Evolutionary conservation across 2,888 invertebrate species (phyloP), one percentile per base, ranked within the genome.

Genomic region (Mimachlamys varia): DNA sequence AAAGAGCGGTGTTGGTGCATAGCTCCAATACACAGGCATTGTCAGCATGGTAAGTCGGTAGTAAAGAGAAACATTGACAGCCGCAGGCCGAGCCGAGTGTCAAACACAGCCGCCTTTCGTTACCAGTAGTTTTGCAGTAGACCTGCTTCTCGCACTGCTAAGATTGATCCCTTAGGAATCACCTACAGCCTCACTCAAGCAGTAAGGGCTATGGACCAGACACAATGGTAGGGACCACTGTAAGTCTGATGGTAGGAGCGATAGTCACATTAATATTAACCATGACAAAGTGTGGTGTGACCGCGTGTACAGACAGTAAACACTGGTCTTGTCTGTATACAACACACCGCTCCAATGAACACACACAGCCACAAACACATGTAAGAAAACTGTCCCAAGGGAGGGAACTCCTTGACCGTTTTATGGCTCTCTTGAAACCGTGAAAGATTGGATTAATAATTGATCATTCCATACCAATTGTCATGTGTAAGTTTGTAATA

Each of bases 401-500:
- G 76, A 33, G 76, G 13, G 2, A 27, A 76, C 76, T 76, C 76
- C 76, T 33, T 33, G 27, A 33, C 58, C 76, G 33, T 76, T 7
- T 76, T 76, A 76, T 3, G 33, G 27, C 76, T 76, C 27, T 76
- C 76, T 27, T 76, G 5, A 76, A 33, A 27, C 19, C 33, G 33
- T 33, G 76, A 76, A 58, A 58, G 76, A 33, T 33, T 33, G 22
- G 12, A 76, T 76, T 76, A 76, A 76, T 76, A 76, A 33, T 76
- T 76, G 33, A 76, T 27, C 33, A 76, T 33, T 17, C 27, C 27
- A 7, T 76, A 10, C 27, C 27, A 10, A 7, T 76, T 10, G 33
- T 76, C 27, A 76, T 76, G 27, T 76, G 76, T 76, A 76, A 76
- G 76, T 76, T 76, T 76, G 76, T 76, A 76, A 76, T 27, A 76